Conservation (phyloP, 2,888 invertebrate species). For the Mayetiola destructor region DNA sequence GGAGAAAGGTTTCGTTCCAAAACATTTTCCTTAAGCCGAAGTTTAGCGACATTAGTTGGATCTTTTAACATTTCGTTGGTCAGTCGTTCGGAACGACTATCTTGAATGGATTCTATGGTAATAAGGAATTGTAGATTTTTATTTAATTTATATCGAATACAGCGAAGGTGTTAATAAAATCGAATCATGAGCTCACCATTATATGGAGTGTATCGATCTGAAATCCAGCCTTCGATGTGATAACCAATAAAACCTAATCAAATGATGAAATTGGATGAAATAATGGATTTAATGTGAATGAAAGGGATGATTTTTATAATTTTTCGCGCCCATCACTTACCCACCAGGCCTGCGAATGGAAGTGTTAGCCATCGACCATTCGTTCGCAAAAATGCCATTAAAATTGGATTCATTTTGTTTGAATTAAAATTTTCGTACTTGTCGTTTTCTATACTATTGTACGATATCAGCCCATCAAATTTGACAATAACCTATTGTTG, state of each 20-base stretch:
- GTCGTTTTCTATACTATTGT: no score
- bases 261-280: neutral
- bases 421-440: no score
- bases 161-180: no score
- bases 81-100: slow-evolving; percentile 54
- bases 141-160: neutral
- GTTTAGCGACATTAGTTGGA: slow-evolving; percentile 48
- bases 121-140: slow-evolving; percentile 14
- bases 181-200: slow-evolving; percentile 38
- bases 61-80: slow-evolving; percentile 39
- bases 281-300: neutral
- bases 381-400: slow-evolving; percentile 47
- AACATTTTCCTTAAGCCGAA: slow-evolving; percentile 52
- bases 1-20: slow-evolving; percentile 52
- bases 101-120: slow-evolving; percentile 55
- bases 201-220: slow-evolving; percentile 61
- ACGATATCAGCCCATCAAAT: no score
- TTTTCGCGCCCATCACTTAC: slow-evolving; percentile 39
- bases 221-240: slow-evolving; percentile 59
- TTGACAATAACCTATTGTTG: no score
- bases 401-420: slow-evolving; percentile 68
- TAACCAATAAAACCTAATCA: slow-evolving; percentile 44
- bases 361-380: slow-evolving; percentile 69
- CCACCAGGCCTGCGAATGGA: slow-evolving; percentile 69
- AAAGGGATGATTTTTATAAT: neutral